Percentiles rank a stretch among this genome's conserved stretches.
Conservation (phyloP, 2,888 invertebrate species). For the Andrena chrysosceles region DNA sequence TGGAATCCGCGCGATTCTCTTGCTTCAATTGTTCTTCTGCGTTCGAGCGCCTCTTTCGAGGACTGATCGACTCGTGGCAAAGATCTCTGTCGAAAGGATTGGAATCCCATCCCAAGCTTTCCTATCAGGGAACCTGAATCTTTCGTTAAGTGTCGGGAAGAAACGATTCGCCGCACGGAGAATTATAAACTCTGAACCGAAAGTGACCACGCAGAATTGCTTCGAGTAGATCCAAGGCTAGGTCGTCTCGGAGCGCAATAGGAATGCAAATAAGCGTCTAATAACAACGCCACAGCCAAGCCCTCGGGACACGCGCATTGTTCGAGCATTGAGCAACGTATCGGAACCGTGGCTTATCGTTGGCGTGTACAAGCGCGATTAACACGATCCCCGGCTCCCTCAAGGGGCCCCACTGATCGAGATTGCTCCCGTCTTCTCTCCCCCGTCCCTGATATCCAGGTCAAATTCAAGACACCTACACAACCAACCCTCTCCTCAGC, state of each 20-base stretch:
- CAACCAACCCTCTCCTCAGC: no score
- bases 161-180: no score
- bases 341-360: conserved; percentile 45
- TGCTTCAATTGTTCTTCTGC: conserved; percentile 12
- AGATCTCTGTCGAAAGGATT: no score
- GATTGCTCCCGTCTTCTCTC: background rate
- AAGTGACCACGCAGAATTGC: background rate
- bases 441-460: background rate
- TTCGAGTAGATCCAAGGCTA: conserved; percentile 11
- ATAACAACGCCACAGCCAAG: conserved; percentile 52
- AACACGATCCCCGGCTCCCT: conserved; percentile 17
- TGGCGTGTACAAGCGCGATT: conserved; percentile 8
- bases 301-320: conserved; percentile 49
- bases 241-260: conserved; percentile 24
- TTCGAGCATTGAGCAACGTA: conserved; percentile 43
- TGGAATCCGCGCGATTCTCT: conserved; percentile 35
- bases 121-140: no score
- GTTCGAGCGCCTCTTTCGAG: no score
- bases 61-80: no score
- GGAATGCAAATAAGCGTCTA: conserved; percentile 52
- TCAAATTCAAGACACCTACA: background rate
- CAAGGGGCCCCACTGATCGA: conserved; percentile 10
- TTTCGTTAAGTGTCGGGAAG: no score
- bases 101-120: no score
- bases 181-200: no score